phyloP scores from a whole-genome alignment of 37 sponge, comb jelly and placozoan species.

The Cladorhizidae sp. region DNA sequence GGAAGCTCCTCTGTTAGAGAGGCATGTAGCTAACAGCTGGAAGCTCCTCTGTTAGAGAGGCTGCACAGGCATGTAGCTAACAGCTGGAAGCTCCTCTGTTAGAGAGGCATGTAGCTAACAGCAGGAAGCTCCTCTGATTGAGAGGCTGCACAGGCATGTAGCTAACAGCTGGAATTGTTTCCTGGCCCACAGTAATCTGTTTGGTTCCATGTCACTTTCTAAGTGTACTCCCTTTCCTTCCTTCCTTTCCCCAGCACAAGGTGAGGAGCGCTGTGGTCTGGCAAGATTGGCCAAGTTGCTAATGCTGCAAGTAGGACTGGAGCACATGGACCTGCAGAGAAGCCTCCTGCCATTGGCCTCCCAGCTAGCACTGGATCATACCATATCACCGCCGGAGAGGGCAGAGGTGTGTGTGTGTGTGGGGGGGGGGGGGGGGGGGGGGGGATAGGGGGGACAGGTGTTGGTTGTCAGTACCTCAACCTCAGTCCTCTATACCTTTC shows the following conservation, averaged over 20 bases:
- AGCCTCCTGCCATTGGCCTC: constrained; percentile 35
- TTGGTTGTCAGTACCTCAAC: no score
- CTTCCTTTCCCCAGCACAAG: constrained; percentile 8
- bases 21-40: no score
- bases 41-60: no score
- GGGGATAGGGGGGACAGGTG: background rate
- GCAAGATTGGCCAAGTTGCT: constrained; percentile 42
- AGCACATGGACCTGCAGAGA: constrained; percentile 15
- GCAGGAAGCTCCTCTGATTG: no score
- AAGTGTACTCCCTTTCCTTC: background rate
- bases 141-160: no score
- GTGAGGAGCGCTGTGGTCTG: constrained; percentile 21
- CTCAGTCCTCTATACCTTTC: no score
- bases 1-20: no score
- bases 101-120: no score
- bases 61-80: no score
- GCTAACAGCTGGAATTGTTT: no score
- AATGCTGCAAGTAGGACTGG: constrained; percentile 67
- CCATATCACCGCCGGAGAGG: constrained; percentile 43
- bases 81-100: no score
- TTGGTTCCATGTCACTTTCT: background rate
- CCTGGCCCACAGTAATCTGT: no score
- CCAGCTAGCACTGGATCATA: constrained; percentile 47
- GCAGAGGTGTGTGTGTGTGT: constrained; percentile 52
- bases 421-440: constrained; percentile 2